These are phyloP conservation scores for Danio albolineatus DNA, from an alignment of 2,797 vertebrate species.

Conservation along the genomic window DNA sequence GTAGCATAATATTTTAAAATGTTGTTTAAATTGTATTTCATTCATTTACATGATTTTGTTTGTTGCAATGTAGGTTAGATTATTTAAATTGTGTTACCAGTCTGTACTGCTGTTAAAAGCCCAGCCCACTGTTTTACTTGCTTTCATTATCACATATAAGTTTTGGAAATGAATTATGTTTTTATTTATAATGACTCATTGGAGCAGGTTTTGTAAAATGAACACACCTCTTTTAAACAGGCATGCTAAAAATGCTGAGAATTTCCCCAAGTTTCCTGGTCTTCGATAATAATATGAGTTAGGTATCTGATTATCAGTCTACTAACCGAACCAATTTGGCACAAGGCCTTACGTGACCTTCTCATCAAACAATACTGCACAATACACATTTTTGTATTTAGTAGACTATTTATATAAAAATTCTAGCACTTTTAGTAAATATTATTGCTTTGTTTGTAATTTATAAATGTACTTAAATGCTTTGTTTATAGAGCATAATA, in stretches of 20 bases:
- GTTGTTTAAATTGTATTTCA: no score
- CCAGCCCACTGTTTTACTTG: background rate
- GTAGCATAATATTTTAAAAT: no score
- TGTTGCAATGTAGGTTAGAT: background rate
- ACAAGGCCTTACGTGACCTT: background rate
- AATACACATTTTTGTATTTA: background rate
- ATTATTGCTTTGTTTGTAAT: no score
- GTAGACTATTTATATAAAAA: background rate
- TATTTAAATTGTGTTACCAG: background rate
- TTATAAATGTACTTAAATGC: background rate
- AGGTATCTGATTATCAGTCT: conserved; percentile 6
- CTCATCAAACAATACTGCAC: no score
- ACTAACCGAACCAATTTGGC: background rate
- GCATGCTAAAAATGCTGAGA: background rate
- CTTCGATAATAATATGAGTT: no score
- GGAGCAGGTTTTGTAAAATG: background rate
- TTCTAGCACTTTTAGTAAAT: background rate
- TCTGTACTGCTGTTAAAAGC: background rate
- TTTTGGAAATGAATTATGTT: background rate
- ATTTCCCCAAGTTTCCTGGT: conserved; percentile 18
- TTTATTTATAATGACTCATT: conserved; percentile 7
- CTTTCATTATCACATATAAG: background rate
- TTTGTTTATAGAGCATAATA: background rate
- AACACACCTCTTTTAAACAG: background rate
- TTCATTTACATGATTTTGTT: no score